phyloP scores from a whole-genome alignment of 2,888 invertebrate genomes.

The Polydrusus tereticollis region DNA sequence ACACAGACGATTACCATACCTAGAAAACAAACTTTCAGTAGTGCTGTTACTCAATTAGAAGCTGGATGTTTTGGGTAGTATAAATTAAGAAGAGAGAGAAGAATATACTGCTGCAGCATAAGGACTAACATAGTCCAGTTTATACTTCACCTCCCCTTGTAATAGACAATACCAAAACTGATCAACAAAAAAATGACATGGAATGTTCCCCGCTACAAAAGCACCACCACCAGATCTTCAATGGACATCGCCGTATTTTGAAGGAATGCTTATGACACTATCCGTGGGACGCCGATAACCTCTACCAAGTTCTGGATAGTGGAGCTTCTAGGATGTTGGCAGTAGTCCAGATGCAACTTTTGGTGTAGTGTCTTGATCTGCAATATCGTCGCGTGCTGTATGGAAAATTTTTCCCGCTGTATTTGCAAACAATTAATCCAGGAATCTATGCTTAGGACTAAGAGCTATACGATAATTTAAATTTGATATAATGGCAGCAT shows the following conservation, averaged over 20 bases:
- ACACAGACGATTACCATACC: too few species aligned
- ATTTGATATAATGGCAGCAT: too few species aligned
- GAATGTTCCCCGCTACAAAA: not conserved
- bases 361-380: not conserved
- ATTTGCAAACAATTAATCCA: not conserved
- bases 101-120: not conserved
- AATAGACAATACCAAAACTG: constrained; percentile 20
- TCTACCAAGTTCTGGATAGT: not conserved
- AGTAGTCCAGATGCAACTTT: not conserved
- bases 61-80: too few species aligned
- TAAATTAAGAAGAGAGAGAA: too few species aligned
- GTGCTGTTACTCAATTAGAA: not conserved
- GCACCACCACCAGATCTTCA: not conserved
- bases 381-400: not conserved
- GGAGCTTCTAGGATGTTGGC: not conserved
- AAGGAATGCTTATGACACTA: not conserved
- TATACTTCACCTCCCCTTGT: constrained; percentile 37
- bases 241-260: not conserved
- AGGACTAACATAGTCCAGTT: constrained; percentile 13
- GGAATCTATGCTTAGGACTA: too few species aligned
- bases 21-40: not conserved
- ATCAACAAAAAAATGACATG: not conserved
- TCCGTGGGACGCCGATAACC: not conserved
- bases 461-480: too few species aligned
- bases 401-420: not conserved